Conservation (phyloP, 2,888 invertebrate genomes). For the Polydrusus tereticollis region DNA sequence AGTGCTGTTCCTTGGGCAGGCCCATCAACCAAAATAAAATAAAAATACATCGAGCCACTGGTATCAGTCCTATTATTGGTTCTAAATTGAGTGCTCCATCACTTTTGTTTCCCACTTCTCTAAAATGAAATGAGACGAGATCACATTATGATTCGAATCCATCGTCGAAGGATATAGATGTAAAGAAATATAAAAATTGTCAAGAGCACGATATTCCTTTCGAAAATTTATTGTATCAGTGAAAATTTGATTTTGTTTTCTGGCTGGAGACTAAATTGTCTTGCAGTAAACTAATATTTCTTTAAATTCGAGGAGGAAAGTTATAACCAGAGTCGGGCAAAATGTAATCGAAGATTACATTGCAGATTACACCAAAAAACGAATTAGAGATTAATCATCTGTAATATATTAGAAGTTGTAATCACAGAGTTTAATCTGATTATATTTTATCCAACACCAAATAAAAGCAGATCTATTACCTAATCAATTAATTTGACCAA, state of each 20-base stretch:
- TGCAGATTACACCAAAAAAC: no score
- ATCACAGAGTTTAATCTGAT: no score
- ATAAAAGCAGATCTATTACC: no score
- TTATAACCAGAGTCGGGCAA: no score
- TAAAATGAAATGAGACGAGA: constrained; percentile 32
- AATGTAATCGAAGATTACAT: no score
- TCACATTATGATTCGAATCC: constrained; percentile 37
- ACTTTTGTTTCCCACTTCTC: constrained; percentile 29
- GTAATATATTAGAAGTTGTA: no score
- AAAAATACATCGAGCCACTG: neutral
- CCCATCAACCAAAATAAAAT: neutral
- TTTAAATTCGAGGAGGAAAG: constrained; percentile 18
- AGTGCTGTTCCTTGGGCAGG: no score
- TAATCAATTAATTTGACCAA: no score
- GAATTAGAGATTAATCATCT: no score
- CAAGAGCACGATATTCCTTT: constrained; percentile 35
- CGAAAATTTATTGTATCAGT: constrained; percentile 42
- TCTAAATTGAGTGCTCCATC: constrained; percentile 31
- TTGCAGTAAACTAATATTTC: constrained; percentile 31
- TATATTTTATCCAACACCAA: no score
- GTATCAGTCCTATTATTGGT: constrained; percentile 14
- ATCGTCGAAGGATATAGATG: constrained; percentile 35
- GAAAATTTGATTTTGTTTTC: constrained; percentile 44
- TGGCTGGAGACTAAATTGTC: constrained; percentile 34
- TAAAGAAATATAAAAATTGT: constrained; percentile 40